phyloP scores from a whole-genome alignment of 23 tunicate species.

The Botrylloides violaceus region DNA sequence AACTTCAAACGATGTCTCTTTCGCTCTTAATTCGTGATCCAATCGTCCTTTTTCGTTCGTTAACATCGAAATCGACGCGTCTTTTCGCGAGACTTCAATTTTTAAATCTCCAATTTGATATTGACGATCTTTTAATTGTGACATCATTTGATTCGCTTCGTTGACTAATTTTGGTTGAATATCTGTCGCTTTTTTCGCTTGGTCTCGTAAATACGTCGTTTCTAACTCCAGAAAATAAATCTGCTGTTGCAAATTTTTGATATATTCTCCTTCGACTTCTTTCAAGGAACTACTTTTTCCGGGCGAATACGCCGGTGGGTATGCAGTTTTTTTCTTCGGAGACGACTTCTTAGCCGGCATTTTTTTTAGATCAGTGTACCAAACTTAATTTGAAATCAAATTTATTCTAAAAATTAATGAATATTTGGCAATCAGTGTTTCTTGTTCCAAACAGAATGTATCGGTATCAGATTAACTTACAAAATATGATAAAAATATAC shows the following conservation, averaged over 20 bases:
- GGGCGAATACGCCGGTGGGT: conserved; percentile 19
- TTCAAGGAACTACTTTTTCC: conserved; percentile 87
- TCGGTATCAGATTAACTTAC: too few relatives aligned
- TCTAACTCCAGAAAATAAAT: conserved; percentile 81
- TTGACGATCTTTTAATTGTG: conserved; percentile 59
- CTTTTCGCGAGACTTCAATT: conserved; percentile 67
- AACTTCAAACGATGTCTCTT: conserved; percentile 23
- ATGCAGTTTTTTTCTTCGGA: background rate
- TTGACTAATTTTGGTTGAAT: conserved; percentile 73
- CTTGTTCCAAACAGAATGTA: too few relatives aligned
- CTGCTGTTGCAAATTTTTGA: conserved; percentile 86
- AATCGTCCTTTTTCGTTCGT: conserved; percentile 59
- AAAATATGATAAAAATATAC: too few relatives aligned
- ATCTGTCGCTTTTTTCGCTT: conserved; percentile 83
- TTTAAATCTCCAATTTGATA: conserved; percentile 55
- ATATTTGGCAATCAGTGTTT: too few relatives aligned
- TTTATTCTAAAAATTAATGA: too few relatives aligned
- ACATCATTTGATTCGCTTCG: conserved; percentile 90
- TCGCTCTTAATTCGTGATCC: conserved; percentile 36
- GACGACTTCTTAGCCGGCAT: conserved; percentile 1
- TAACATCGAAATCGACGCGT: conserved; percentile 84
- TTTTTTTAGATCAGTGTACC: too few relatives aligned
- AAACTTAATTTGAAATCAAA: too few relatives aligned
- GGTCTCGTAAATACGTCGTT: conserved; percentile 70
- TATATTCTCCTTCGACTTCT: conserved; percentile 89